phyloP scores from a whole-genome alignment of 2,113 vertebrate genomes.

The Cryptotis parvus region DNA sequence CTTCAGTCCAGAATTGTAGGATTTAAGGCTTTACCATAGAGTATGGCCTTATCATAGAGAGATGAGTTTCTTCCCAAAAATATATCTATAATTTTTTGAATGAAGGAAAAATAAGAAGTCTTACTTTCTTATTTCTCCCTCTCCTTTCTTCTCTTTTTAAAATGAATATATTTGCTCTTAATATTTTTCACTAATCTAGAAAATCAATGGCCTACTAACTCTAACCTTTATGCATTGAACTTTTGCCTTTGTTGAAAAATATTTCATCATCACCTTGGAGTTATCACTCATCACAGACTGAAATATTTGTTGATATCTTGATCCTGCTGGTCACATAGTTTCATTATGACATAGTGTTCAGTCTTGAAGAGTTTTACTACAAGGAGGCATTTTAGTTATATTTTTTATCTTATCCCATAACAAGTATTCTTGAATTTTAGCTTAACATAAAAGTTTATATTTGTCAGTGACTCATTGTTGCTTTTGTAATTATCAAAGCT shows the following conservation, averaged over 20 bases:
- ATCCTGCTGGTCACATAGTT: neutral
- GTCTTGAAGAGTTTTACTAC: neutral
- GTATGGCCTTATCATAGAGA: neutral
- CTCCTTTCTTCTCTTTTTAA: neutral
- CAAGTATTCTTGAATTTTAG: neutral
- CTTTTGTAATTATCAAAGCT: neutral
- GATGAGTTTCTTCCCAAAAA: neutral
- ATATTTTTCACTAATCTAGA: neutral
- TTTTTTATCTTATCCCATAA: neutral
- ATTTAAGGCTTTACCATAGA: too few relatives aligned
- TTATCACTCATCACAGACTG: neutral
- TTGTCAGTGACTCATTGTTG: neutral
- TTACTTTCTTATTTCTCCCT: neutral
- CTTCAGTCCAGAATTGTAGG: too few relatives aligned
- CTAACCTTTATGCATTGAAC: neutral
- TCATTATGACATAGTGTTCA: neutral
- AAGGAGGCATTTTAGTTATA: neutral
- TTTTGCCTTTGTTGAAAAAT: neutral
- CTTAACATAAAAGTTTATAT: constrained; percentile 5
- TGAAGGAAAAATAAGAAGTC: neutral
- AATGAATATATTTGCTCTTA: neutral
- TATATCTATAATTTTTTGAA: neutral
- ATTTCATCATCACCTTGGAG: neutral
- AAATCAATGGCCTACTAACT: neutral
- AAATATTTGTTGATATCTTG: neutral